Evolutionary conservation across 2,113 vertebrate genomes (phyloP).

Genomic region (Salvelinus namaycush): DNA sequence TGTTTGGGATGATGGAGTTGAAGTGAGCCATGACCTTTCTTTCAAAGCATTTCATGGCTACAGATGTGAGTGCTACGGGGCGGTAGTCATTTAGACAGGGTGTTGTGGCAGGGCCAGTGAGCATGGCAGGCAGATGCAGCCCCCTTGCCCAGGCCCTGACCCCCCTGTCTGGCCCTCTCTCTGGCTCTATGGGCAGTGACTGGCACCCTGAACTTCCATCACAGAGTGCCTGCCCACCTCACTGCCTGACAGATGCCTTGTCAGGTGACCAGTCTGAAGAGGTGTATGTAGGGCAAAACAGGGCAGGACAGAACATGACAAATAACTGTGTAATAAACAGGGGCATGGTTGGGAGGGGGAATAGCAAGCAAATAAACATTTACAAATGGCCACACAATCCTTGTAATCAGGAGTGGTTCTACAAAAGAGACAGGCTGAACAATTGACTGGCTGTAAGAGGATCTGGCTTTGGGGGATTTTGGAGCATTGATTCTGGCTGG

Average conservation of each 20-base stretch:
- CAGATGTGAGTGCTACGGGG: too few species aligned
- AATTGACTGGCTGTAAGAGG: conserved; percentile 82
- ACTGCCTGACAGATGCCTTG: conserved; percentile 70
- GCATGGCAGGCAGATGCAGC: conserved; percentile 49
- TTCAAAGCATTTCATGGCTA: too few species aligned
- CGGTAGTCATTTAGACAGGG: neutral
- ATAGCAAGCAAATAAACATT: conserved; percentile 77
- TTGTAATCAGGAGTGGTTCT: conserved; percentile 87
- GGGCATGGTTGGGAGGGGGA: conserved; percentile 42
- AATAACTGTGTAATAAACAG: conserved; percentile 53
- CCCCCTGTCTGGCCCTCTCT: conserved; percentile 43
- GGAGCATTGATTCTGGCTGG: conserved; percentile 75
- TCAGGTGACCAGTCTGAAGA: conserved; percentile 65
- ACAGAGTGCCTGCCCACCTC: conserved; percentile 43
- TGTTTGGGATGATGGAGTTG: too few species aligned
- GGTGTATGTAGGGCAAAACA: conserved; percentile 23
- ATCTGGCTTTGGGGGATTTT: conserved; percentile 73
- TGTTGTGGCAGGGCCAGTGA: conserved; percentile 40
- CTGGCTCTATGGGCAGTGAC: conserved; percentile 45
- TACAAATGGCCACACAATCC: conserved; percentile 80
- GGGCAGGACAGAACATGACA: conserved; percentile 19
- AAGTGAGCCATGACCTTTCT: too few species aligned
- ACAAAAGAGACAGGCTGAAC: conserved; percentile 82
- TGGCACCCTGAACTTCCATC: conserved; percentile 45
- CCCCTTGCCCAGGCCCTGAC: conserved; percentile 47